These are phyloP conservation scores for Alloplasta piceator DNA, from an alignment of 2,888 invertebrate species.

Conservation along the genomic window DNA sequence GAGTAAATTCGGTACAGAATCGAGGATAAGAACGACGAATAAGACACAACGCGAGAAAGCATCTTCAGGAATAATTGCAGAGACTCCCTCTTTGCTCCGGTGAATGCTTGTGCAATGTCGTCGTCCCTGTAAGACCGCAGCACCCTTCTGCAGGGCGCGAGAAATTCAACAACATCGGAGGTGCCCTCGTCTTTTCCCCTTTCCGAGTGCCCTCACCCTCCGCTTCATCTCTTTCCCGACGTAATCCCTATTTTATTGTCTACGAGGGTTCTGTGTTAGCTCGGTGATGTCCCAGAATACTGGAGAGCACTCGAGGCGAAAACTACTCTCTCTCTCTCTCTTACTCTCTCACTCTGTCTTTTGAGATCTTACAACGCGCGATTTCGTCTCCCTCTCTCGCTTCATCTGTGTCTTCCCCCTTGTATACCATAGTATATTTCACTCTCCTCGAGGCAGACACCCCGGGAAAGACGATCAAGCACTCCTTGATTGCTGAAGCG, in stretches of 20 bases:
- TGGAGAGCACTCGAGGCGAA: constrained; percentile 54
- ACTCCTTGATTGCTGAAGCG: constrained; percentile 71
- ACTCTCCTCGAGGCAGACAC: constrained; percentile 57
- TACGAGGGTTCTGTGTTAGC: constrained; percentile 59
- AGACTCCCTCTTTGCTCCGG: constrained; percentile 3
- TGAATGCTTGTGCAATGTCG: constrained; percentile 38
- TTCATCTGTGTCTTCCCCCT: constrained; percentile 25
- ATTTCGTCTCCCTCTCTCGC: constrained; percentile 27
- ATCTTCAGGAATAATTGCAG: constrained; percentile 57
- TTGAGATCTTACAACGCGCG: constrained; percentile 2
- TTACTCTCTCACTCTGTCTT: not conserved
- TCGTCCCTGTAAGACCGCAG: not conserved
- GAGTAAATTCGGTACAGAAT: constrained; percentile 20
- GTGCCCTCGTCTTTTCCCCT: not conserved
- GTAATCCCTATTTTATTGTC: constrained; percentile 66
- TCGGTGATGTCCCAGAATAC: constrained; percentile 57
- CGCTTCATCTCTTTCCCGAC: constrained; percentile 11
- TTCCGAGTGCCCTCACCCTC: constrained; percentile 4
- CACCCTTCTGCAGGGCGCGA: not conserved
- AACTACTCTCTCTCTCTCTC: constrained; percentile 33
- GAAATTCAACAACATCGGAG: constrained; percentile 17
- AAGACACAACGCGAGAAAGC: constrained; percentile 22
- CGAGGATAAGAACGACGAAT: constrained; percentile 18
- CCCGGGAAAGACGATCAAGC: constrained; percentile 70
- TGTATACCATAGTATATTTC: constrained; percentile 18